phyloP scores from a whole-genome alignment of 2,113 vertebrate species.

The Myotis lucifugus region DNA sequence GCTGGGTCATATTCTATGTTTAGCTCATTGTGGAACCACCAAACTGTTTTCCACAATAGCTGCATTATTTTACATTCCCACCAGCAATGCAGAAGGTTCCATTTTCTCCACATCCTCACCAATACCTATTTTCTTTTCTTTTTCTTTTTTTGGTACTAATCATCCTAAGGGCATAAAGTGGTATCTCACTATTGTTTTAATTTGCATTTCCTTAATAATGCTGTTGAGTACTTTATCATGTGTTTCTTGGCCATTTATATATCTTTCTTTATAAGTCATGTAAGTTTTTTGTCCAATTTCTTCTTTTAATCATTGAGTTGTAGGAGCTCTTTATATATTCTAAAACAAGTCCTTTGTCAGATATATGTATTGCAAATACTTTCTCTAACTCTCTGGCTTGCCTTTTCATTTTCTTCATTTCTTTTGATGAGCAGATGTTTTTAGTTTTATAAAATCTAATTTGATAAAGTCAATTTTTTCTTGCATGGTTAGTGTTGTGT shows the following conservation, averaged over 20 bases:
- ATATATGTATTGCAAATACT: not conserved
- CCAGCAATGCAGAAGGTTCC: too few relatives aligned
- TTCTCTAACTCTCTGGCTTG: not conserved
- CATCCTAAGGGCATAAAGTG: not conserved
- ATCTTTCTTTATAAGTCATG: not conserved
- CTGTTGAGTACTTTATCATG: not conserved
- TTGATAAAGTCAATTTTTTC: not conserved
- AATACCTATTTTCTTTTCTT: too few relatives aligned
- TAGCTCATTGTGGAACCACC: not conserved
- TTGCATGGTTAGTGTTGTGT: not conserved
- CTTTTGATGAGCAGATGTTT: not conserved
- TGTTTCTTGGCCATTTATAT: not conserved
- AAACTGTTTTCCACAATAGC: too few relatives aligned
- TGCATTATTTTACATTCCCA: too few relatives aligned
- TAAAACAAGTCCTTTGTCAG: not conserved
- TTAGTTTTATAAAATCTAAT: slow-evolving; percentile 26
- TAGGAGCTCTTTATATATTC: not conserved
- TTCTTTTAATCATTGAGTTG: not conserved
- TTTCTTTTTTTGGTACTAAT: too few relatives aligned
- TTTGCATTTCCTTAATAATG: too few relatives aligned
- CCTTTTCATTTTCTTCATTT: not conserved
- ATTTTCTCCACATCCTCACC: too few relatives aligned
- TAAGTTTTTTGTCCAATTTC: not conserved
- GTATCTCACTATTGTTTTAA: not conserved
- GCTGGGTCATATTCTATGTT: not conserved